A percentile compares a stretch with the other conserved stretches of the same genome.
These are phyloP conservation scores for Eupithecia subfuscata DNA, from an alignment of 2,888 invertebrate genomes.

Conservation along the genomic window DNA sequence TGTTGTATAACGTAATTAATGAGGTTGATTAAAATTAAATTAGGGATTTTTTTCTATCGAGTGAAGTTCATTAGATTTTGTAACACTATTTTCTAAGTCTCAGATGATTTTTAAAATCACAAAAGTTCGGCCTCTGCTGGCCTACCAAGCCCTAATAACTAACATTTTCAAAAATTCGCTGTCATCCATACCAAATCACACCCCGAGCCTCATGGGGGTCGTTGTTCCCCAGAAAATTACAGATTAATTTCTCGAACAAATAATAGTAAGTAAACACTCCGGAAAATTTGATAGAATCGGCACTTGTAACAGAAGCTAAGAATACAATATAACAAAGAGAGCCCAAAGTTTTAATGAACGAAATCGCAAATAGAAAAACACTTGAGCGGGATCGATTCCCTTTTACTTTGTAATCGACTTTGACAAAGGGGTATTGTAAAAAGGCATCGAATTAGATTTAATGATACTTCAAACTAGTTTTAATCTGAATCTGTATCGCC, in stretches of 20 bases:
- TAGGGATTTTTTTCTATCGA: no score
- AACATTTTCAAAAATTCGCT: not conserved
- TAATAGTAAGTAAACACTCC: slow-evolving; percentile 8
- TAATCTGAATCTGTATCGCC: no score
- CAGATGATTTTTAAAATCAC: no score
- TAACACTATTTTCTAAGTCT: no score
- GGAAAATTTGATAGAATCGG: not conserved
- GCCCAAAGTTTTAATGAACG: slow-evolving; percentile 16
- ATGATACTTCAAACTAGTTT: not conserved
- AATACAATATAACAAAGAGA: slow-evolving; percentile 15
- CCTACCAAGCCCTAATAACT: no score
- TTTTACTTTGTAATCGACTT: slow-evolving; percentile 18
- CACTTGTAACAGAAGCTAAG: slow-evolving; percentile 10
- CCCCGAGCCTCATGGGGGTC: not conserved
- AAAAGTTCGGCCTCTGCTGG: no score
- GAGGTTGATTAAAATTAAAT: no score
- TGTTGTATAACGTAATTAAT: no score
- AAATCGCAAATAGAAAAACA: slow-evolving; percentile 24
- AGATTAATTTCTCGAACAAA: not conserved
- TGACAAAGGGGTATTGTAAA: not conserved
- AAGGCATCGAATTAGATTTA: not conserved
- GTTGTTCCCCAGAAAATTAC: not conserved
- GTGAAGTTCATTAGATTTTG: no score
- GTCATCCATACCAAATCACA: not conserved
- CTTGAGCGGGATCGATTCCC: slow-evolving; percentile 12